Evolutionary conservation across 2,113 vertebrate species (phyloP), one percentile per base, ranked within the genome.

Genomic region (Ceyx margarethae): DNA sequence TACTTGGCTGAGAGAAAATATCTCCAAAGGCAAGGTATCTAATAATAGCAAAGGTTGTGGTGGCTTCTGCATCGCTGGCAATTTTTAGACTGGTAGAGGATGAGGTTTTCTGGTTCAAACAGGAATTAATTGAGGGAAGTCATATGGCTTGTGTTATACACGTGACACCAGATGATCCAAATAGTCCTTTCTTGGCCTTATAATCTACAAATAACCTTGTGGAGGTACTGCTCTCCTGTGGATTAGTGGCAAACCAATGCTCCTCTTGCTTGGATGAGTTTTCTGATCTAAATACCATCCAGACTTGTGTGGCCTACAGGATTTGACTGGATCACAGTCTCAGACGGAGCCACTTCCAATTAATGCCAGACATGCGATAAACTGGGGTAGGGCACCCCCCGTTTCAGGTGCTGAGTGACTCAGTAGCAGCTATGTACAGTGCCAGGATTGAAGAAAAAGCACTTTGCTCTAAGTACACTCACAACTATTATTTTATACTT

Each of bases 121-220:
- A 50, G 92, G 85, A 96, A 91, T 94, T 95, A 96, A 94, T 84
- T 90, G 91, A 48, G 69, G 73, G 68, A 94, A 94, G 94, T 95
- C 90, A 91, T 91, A 86, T 42, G 94, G 90, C 88, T 91, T 71
- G 66, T 83, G 80, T 88, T 83, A 90, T 81, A 95, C 93, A 93
- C 68, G 90, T 95, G 94, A 95, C 92, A 96, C 68, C 90, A 95
- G 94, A 94, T 95, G 94, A 95, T 96, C 95, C 88, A 96, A 95
- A 96, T 86, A 95, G 95, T 95, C 95, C 92, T 95, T 87, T 94
- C 95, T 82, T 96, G 95, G 95, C 95, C 93, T 96, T 96, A 93
- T 96, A 96, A 96, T 92, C 95, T 95, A 95, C 68, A 73, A 94
- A 93, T 96, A 95, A 95, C 94, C 92, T 94, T 85, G 82, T 33